These are phyloP conservation scores for Polyommatus iphigenia DNA, from an alignment of 2,888 invertebrate species.

Conservation along the genomic window DNA sequence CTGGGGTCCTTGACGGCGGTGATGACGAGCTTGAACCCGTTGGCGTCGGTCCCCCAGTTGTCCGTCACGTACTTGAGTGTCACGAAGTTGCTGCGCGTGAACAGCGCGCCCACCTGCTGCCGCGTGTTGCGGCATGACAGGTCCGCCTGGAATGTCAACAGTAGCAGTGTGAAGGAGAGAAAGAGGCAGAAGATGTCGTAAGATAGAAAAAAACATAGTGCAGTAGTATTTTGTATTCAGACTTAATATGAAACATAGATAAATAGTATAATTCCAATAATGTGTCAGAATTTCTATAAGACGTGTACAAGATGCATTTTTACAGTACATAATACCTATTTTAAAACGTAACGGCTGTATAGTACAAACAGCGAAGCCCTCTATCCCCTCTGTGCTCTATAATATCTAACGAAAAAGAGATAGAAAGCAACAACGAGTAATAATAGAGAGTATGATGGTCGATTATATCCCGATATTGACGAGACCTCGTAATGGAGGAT, in stretches of 20 bases:
- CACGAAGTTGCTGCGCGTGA: slow-evolving; percentile 95
- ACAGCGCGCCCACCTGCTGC: slow-evolving; percentile 92
- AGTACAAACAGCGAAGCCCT: background rate
- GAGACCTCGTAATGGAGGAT: background rate
- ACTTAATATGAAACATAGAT: too few species aligned
- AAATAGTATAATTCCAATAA: too few species aligned
- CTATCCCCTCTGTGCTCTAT: background rate
- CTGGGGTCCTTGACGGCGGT: slow-evolving; percentile 96
- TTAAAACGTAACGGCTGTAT: too few species aligned
- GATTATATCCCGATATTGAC: slow-evolving; percentile 14
- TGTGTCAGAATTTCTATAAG: too few species aligned
- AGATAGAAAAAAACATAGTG: background rate
- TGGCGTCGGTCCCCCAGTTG: slow-evolving; percentile 94
- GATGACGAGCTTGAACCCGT: slow-evolving; percentile 95
- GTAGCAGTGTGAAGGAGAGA: background rate
- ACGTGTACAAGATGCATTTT: too few species aligned
- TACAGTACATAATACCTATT: too few species aligned
- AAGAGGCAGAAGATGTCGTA: background rate
- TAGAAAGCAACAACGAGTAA: background rate
- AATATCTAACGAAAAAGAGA: background rate
- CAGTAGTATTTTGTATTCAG: too few species aligned
- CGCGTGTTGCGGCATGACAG: slow-evolving; percentile 95
- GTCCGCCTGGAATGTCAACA: slow-evolving; percentile 85
- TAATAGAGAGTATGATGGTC: background rate
- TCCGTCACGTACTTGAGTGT: slow-evolving; percentile 96